phyloP scores from a whole-genome alignment of 2,113 vertebrate genomes.

The Pandion haliaetus region DNA sequence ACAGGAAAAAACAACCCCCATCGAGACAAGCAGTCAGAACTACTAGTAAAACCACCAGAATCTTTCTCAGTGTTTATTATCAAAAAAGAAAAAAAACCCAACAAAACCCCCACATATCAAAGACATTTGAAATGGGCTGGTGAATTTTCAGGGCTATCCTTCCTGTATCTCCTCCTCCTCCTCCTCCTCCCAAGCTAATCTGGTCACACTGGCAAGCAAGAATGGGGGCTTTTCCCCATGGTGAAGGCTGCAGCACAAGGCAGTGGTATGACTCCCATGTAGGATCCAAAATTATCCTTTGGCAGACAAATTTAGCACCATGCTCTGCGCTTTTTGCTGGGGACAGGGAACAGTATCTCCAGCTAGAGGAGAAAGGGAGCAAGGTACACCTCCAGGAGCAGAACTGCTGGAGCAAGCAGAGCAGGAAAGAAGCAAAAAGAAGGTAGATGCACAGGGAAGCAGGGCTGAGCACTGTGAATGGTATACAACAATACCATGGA shows the following conservation, averaged over 20 bases:
- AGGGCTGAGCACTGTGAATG: not conserved
- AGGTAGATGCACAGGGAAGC: not conserved
- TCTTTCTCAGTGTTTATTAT: not conserved
- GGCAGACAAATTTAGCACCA: not conserved
- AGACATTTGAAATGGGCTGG: not conserved
- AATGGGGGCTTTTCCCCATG: not conserved
- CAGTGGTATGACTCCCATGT: not conserved
- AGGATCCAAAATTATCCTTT: not conserved
- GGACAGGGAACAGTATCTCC: not conserved
- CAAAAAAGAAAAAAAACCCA: not conserved
- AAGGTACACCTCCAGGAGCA: not conserved
- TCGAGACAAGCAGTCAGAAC: not conserved
- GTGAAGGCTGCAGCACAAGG: not conserved
- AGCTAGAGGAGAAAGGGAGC: not conserved
- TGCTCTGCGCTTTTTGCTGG: not conserved
- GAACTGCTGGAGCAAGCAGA: not conserved
- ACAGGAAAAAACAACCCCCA: not conserved
- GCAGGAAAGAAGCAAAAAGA: not conserved
- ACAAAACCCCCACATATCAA: not conserved
- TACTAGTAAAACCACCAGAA: not conserved
- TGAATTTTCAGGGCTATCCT: not conserved
- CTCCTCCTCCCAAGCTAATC: not conserved
- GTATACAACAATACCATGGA: accelerated
- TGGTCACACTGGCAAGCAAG: not conserved
- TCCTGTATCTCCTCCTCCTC: not conserved